A percentile compares a stretch with the other conserved stretches of the same genome.
Conservation (phyloP, 2,113 vertebrate genomes). For the Talpa occidentalis region DNA sequence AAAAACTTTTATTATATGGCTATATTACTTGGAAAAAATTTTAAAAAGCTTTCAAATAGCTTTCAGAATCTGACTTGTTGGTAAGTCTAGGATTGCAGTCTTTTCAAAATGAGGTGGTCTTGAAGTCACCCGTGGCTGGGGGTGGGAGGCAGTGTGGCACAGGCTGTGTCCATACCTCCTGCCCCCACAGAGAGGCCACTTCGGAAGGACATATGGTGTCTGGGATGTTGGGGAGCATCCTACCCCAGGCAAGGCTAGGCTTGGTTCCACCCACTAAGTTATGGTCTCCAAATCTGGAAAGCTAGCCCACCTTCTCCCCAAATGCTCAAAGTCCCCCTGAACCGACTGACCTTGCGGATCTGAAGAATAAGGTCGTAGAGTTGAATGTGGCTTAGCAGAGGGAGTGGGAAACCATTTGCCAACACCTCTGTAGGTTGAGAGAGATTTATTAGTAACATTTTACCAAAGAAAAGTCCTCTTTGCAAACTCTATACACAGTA, state of each 20-base stretch:
- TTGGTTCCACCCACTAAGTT: not conserved
- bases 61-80: not conserved
- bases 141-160: not conserved
- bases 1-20: not conserved
- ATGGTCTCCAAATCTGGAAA: not conserved
- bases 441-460: not conserved
- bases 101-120: not conserved
- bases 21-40: not conserved
- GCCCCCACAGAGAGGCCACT: not conserved
- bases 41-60: not conserved
- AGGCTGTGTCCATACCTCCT: not conserved
- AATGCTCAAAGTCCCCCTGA: not conserved
- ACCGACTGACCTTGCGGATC: slow-evolving; percentile 82
- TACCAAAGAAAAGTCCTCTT: not conserved
- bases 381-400: slow-evolving; percentile 67
- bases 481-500: not conserved
- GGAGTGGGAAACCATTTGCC: slow-evolving; percentile 81
- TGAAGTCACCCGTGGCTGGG: not conserved
- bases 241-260: not conserved
- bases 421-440: slow-evolving; percentile 79
- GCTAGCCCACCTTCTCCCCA: not conserved
- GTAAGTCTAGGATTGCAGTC: not conserved
- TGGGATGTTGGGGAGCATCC: not conserved
- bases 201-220: not conserved
- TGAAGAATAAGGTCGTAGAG: slow-evolving; percentile 79